Conservation (phyloP, 1,140 invertebrate species). For the Psix sp. region DNA sequence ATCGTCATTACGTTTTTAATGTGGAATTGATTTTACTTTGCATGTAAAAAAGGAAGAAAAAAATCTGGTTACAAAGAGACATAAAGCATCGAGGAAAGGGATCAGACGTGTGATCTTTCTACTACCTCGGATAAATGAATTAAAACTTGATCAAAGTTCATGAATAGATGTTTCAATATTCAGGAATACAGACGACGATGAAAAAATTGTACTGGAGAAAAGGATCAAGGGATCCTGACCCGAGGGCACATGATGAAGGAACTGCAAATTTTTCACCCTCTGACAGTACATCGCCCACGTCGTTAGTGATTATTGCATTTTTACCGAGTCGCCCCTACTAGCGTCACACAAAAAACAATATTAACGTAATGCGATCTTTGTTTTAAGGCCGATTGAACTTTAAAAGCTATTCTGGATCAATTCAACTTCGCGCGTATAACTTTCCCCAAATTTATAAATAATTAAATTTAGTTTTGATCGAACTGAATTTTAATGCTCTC, state of each 20-base stretch:
- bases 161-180: constrained; percentile 74
- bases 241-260: constrained; percentile 46
- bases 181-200: constrained; percentile 39
- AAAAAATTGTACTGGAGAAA: constrained; percentile 41
- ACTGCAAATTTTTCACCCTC: constrained; percentile 52
- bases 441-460: constrained; percentile 17
- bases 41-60: background rate
- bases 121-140: constrained; percentile 62
- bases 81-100: constrained; percentile 12
- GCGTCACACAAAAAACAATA: constrained; percentile 24
- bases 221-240: constrained; percentile 49
- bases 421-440: constrained; percentile 15
- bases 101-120: constrained; percentile 17
- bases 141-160: constrained; percentile 76
- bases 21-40: too few relatives aligned
- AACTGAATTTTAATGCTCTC: constrained; percentile 11
- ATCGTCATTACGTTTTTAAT: too few relatives aligned
- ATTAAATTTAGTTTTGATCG: constrained; percentile 12
- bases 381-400: constrained; percentile 24
- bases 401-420: constrained; percentile 18
- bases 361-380: constrained; percentile 26
- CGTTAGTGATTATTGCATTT: constrained; percentile 52
- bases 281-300: constrained; percentile 34
- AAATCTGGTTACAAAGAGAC: constrained; percentile 17
- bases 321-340: constrained; percentile 22